Evolutionary conservation across 2,888 invertebrate species (phyloP), one percentile per base, ranked within the genome.

Genomic region (Drosophila vallismaia): DNA sequence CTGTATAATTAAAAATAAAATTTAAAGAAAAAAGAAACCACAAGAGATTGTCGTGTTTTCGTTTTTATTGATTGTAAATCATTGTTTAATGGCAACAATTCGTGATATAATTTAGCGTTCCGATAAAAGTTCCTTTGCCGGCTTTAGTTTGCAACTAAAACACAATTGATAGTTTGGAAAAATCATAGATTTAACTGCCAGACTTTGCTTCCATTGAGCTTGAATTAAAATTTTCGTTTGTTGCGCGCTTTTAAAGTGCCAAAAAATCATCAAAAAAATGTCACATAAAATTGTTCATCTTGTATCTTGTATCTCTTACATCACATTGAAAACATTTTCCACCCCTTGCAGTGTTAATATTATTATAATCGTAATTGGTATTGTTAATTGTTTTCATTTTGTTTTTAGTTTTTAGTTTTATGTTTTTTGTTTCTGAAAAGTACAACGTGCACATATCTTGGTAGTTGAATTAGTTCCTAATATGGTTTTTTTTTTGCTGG

Each of bases 371-470:
- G 28, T 69, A 71, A 54, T 58, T 67, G 38, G 59, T 70, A n/a
- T 59, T 70, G 12, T 54, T 54, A 26, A 73, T 31, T 53, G 36
- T 52, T 57, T 58, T 53, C 19, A 42, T 50, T 57, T 60, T 84
- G 67, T 68, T 76, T 78, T 19, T 19, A 19, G 19, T 19, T 19
- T 19, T 19, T 19, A 19, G 19, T 19, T 19, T 19, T 19, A 2
- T 19, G 19, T 19, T 19, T 19, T 19, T 60, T 84, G 69, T 68
- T 75, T 77, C 75, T 73, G 79, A 82, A 82, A 83, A 82, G 86
- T 82, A 86, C 82, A 86, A 81, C 84, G 86, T 82, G 82, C 82
- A 82, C 76, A 73, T 83, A 77, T 77, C 78, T 62, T 86, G 75
- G 59, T 70, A 75, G 63, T 74, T 71, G 57, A 66, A 70, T 82